Base-by-base conservation (phyloP, 2,113 vertebrate species). In the Otis tarda region DNA sequence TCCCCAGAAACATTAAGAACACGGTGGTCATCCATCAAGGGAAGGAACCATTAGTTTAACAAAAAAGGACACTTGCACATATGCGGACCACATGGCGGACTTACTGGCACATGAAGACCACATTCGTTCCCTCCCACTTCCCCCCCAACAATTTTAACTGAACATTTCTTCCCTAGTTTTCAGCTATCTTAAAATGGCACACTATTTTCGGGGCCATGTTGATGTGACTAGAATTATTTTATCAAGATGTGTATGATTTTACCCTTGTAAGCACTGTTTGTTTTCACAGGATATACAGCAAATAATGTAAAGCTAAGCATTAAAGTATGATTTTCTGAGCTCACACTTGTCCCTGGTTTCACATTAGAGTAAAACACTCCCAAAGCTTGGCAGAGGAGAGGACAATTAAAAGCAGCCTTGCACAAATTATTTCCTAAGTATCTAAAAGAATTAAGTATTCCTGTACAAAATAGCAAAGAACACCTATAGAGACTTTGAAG, bases 321-420 rank as follows among this genome's bases (percentile, higher is more conserved):
- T 77, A 35, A 73, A 67, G 35, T 61, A 39, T 15, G 10, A 52
- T 50, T 95, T 83, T 65, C 65, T 57, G 68, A 90, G 45, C 65
- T 31, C n/a, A 28, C 37, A 18, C 31, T 74, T 68, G 28, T 85
- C 49, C 60, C 47, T 61, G 41, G 67, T 59, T 69, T 75, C 28
- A 25, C 14, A n/a, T 50, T 50, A 52, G 30, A 39, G 65, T 52
- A 85, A 96, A 93, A 63, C 10, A 85, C 56, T 41, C 75, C 78
- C n/a, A 53, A 63, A 79, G 39, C 55, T 13, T 68, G 68, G 55
- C 71, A 87, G 86, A 84, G 39, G 23, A 70, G 10, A 85, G 56
- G 49, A 45, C 64, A 96, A 88, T 78, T 96, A 93, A 89, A 81
- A 92, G 15, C 49, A 95, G 47, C 45, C 82, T 81, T 60, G 28